Conservation (phyloP, 2,888 invertebrate species). For the Entomobrya multifasciata region DNA sequence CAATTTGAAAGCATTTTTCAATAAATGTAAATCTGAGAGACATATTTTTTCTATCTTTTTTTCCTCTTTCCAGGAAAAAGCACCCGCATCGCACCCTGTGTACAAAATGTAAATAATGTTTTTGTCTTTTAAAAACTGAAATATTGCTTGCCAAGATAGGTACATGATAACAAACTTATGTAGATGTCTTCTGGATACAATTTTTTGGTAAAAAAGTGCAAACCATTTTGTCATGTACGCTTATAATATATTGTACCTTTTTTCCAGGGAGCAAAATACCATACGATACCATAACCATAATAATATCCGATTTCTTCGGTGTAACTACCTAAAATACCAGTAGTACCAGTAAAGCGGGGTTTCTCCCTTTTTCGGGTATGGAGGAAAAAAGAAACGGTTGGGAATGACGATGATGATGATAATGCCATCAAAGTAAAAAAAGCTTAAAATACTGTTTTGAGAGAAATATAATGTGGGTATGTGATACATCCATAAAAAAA, state of each 20-base stretch:
- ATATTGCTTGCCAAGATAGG: too few species aligned
- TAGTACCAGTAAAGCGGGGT: neutral
- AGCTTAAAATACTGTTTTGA: neutral
- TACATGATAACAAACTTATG: too few species aligned
- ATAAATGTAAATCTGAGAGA: too few species aligned
- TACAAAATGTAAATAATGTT: too few species aligned
- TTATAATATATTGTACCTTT: neutral
- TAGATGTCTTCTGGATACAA: too few species aligned
- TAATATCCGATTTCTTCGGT: neutral
- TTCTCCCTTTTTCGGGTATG: neutral
- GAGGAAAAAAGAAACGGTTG: neutral
- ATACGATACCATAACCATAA: neutral
- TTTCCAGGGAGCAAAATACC: neutral
- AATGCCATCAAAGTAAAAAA: slow-evolving; percentile 35
- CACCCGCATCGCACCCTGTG: too few species aligned
- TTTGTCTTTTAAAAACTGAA: too few species aligned
- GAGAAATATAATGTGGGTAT: too few species aligned
- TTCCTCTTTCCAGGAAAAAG: too few species aligned
- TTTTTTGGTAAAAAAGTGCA: too few species aligned
- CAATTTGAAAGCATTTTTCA: too few species aligned
- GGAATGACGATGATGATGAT: slow-evolving; percentile 13
- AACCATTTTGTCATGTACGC: neutral
- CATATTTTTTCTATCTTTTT: too few species aligned
- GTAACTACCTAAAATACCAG: neutral
- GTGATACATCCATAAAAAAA: neutral